Base-by-base conservation (phyloP, 2,113 vertebrate genomes). In the Pogonocichla stellata region DNA sequence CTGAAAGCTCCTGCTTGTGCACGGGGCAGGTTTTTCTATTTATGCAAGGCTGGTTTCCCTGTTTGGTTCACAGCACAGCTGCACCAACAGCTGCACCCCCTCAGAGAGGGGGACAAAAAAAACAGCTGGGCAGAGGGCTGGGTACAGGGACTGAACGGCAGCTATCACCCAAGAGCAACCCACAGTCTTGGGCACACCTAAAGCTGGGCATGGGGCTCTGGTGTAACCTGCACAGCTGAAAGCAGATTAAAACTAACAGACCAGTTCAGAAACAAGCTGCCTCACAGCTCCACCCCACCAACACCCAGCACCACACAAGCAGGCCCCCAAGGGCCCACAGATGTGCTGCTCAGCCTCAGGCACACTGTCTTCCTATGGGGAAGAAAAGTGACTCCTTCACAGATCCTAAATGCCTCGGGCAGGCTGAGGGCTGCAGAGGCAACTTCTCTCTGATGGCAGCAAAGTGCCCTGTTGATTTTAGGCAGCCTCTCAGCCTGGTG, bases 1-100 rank as follows among this genome's bases (percentile, higher is more conserved):
- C 75, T 47, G 47, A 73, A 65, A 73, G 82, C 58, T 73, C 54
- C 42, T 71, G 57, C 56, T 19, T 45, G 12, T 26, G n/a, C 4
- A 2, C 0, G 0, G 48, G 38, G 24, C 43, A 83, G 33, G n/a
- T 40, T 66, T 58, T 50, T 29, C 33, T 90, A 2, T 80, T 90
- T n/a, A 62, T 1, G 7, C 50, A 66, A 83, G 69, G 43, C 4
- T 87, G 74, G 62, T 80, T 96, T 96, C 78, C 47, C 75, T 66
- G n/a, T 31, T 88, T 6, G 24, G 47, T 54, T 88, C 86, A 88
- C 43, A 80, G 92, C 75, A 83, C 95, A 94, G 91, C 92, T 93
- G 96, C 61, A 61, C 70, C 25, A 84, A 89, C 86, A 95, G 69
- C 95, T 93, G 94, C 82, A 83, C 4, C 42, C 10, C 5, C 11